Evolutionary conservation across 2,888 invertebrate genomes (phyloP).

Genomic region (Monopis laevigella): DNA sequence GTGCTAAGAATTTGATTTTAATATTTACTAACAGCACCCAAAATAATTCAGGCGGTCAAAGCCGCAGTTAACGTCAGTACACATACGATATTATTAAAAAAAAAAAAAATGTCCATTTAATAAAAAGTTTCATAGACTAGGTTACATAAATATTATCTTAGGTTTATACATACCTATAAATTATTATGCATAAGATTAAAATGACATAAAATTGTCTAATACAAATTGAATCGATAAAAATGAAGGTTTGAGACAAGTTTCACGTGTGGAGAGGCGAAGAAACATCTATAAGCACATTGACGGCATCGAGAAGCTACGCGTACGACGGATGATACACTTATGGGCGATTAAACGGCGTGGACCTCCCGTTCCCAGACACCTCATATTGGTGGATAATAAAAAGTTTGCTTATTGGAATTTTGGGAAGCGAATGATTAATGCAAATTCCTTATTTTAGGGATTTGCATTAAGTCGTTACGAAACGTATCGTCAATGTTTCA

Average conservation of each 20-base stretch:
- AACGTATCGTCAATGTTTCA: too few species aligned
- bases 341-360: too few species aligned
- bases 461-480: too few species aligned
- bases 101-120: neutral
- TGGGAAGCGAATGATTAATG: too few species aligned
- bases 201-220: neutral
- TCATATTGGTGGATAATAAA: too few species aligned
- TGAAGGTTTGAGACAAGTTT: neutral
- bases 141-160: constrained; percentile 3
- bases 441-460: too few species aligned
- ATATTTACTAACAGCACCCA: too few species aligned
- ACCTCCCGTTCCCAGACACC: too few species aligned
- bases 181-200: neutral
- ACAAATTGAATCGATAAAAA: neutral
- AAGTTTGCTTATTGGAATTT: too few species aligned
- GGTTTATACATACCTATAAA: neutral
- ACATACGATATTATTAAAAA: neutral
- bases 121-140: constrained; percentile 3
- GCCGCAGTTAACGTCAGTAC: too few species aligned
- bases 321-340: neutral
- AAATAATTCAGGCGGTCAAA: too few species aligned
- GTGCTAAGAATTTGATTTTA: too few species aligned
- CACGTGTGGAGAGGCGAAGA: constrained; percentile 1
- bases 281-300: neutral
- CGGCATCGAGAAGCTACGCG: neutral